Base-by-base conservation (phyloP, 2,888 invertebrate genomes). In the Meganola albula region DNA sequence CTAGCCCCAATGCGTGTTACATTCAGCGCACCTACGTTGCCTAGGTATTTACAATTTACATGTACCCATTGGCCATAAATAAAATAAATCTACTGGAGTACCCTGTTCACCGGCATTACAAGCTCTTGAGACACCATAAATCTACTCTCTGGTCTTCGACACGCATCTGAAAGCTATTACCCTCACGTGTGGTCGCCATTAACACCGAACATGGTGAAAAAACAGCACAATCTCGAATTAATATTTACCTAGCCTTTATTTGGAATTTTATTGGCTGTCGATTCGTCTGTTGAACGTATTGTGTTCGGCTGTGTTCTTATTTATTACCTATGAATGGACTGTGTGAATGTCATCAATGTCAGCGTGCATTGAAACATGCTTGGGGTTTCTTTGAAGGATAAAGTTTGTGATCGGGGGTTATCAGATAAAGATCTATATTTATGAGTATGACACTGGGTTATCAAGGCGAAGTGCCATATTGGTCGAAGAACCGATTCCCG, bases 1-100 rank as follows among this genome's bases (percentile, higher is more conserved):
- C n/a, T n/a, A 47, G 28, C 39, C 39, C 29, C 40, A 43, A 48
- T 44, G 43, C 45, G 45, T 49, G 51, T 47, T 41, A 45, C 40
- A 43, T 47, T 38, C 40, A 50, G 48, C 26, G 38, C 37, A 32
- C 34, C 35, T 31, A 31, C 45, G 48, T 45, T n/a, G 44, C 31
- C 39, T 44, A 51, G n/a, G n/a, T n/a, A n/a, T n/a, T n/a, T n/a
- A n/a, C n/a, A n/a, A n/a, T n/a, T n/a, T n/a, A n/a, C n/a, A n/a
- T 51, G 52, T 40, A 42, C 47, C 45, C 53, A 59, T 55, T 57
- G 58, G 45, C 61, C 61, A 71, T 72, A 73, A 69, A 71, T 67
- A 69, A 74, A 70, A 67, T 70, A 62, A 63, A 67, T 66, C 54
- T 59, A 48, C 64, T 53, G 58, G 48, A 46, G 44, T 53, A 60